Evolutionary conservation across 2,797 vertebrate species (phyloP).

Genomic region (Cyprinella venusta): DNA sequence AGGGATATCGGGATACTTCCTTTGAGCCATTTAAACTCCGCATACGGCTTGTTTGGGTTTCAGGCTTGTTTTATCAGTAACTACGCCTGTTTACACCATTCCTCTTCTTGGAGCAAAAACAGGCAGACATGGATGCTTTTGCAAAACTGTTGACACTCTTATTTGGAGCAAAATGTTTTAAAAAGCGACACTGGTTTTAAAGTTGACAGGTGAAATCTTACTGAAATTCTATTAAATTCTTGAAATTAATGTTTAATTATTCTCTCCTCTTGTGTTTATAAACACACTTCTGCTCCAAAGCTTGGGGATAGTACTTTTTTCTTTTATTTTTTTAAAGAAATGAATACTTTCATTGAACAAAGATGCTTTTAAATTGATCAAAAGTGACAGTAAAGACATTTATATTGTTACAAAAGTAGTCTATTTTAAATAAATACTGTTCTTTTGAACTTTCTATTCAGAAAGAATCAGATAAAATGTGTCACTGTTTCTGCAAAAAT

Average conservation of each 20-base stretch:
- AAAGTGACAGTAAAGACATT: background rate
- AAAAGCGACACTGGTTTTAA: background rate
- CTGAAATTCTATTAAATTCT: background rate
- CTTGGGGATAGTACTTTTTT: background rate
- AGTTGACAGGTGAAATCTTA: background rate
- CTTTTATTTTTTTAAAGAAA: background rate
- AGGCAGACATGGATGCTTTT: slow-evolving; percentile 48
- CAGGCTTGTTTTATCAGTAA: slow-evolving; percentile 72
- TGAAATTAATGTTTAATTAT: background rate
- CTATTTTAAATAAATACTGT: background rate
- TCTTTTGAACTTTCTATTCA: background rate
- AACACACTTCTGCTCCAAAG: background rate
- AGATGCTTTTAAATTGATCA: background rate
- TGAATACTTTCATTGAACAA: background rate
- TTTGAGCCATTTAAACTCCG: slow-evolving; percentile 82
- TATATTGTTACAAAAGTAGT: background rate
- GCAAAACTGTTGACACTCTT: slow-evolving; percentile 16
- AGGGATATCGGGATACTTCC: slow-evolving; percentile 84
- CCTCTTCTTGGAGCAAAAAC: slow-evolving; percentile 70
- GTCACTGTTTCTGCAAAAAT: background rate
- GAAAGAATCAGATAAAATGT: background rate
- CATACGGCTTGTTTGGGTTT: slow-evolving; percentile 83
- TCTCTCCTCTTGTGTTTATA: no score
- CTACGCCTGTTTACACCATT: slow-evolving; percentile 70
- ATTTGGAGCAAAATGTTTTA: slow-evolving; percentile 8